phyloP scores from a whole-genome alignment of 2,113 vertebrate species.

The Proteles cristata region DNA sequence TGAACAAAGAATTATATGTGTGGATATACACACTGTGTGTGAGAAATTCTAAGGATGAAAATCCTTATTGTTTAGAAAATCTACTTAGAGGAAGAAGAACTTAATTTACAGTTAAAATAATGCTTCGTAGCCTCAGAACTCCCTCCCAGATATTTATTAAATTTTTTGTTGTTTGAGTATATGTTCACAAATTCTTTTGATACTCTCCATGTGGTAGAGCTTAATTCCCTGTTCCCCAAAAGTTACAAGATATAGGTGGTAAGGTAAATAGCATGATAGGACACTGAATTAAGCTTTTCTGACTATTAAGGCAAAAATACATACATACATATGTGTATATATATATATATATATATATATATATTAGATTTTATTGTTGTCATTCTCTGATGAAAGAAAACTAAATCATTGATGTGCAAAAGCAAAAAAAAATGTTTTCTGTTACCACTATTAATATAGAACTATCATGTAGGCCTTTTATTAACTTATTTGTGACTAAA shows the following conservation, averaged over 20 bases:
- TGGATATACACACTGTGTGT: neutral
- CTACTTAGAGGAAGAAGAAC: neutral
- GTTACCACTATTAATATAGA: neutral
- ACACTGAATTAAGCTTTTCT: neutral
- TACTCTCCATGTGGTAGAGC: neutral
- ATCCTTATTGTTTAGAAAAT: neutral
- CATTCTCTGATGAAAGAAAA: neutral
- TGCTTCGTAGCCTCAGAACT: neutral
- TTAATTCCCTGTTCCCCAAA: neutral
- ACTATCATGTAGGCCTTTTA: neutral
- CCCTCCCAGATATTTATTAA: neutral
- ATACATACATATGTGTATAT: neutral
- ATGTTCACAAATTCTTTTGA: neutral
- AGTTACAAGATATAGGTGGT: neutral
- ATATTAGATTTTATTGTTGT: neutral
- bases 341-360: neutral
- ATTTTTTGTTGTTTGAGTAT: neutral
- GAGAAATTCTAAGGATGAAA: neutral
- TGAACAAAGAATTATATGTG: neutral
- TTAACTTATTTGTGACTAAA: constrained; percentile 7
- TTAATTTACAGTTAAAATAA: neutral
- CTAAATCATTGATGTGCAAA: neutral
- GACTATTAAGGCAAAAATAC: neutral
- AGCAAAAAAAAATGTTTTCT: neutral
- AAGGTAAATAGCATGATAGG: neutral